A percentile compares a stretch with the other conserved stretches of the same genome.
Conservation (phyloP, 2,113 vertebrate species). For the Dipodomys spectabilis region DNA sequence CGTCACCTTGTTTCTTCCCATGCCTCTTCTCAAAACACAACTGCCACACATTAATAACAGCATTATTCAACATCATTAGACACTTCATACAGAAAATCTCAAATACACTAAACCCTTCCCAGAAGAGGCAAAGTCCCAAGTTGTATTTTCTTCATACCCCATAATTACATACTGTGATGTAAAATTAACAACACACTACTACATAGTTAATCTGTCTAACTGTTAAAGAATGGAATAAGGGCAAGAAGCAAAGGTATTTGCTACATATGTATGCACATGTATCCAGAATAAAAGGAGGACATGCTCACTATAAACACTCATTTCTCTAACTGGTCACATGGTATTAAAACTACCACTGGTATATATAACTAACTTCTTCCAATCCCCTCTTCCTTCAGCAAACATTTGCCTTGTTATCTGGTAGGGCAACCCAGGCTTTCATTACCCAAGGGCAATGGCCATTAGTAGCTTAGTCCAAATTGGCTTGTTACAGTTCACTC, state of each 20-base stretch:
- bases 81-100: not conserved
- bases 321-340: too few relatives aligned
- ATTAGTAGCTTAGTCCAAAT: not conserved
- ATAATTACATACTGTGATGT: not conserved
- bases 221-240: not conserved
- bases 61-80: too few relatives aligned
- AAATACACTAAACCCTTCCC: not conserved
- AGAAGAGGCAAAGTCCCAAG: not conserved
- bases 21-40: not conserved
- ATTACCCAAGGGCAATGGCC: not conserved
- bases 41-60: not conserved
- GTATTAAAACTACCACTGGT: too few relatives aligned
- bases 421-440: too few relatives aligned
- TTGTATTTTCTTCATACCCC: not conserved
- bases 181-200: not conserved
- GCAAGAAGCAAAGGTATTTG: not conserved
- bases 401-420: not conserved
- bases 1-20: not conserved
- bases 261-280: not conserved
- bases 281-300: not conserved
- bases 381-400: not conserved
- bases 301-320: not conserved
- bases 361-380: not conserved
- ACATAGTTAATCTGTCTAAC: not conserved
- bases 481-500: not conserved